Percentiles rank a stretch among this genome's conserved stretches.
These are phyloP conservation scores for Gadopsis marmoratus DNA, from an alignment of 2,797 vertebrate species.

Conservation along the genomic window DNA sequence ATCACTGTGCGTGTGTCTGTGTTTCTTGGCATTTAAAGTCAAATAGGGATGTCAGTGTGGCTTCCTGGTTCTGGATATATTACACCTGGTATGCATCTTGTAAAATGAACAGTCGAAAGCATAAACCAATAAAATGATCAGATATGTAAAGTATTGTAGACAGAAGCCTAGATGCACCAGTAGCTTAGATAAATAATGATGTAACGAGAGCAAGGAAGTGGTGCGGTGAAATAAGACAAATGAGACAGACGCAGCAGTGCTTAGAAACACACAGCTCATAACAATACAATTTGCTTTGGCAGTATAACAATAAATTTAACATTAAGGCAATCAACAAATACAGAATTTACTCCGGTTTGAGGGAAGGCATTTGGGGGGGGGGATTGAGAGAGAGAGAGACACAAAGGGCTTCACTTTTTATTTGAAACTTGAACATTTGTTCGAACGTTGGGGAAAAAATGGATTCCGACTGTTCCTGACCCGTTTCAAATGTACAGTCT, in stretches of 20 bases:
- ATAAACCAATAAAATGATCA: conserved; percentile 32
- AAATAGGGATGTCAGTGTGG: conserved; percentile 7
- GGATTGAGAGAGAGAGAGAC: too few species aligned
- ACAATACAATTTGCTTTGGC: conserved; percentile 6
- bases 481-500: background rate
- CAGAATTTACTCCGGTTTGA: too few species aligned
- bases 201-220: background rate
- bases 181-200: conserved; percentile 15
- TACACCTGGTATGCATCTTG: conserved; percentile 27
- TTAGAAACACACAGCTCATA: conserved; percentile 23
- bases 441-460: too few species aligned
- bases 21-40: conserved; percentile 18
- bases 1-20: conserved; percentile 23
- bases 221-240: conserved; percentile 8
- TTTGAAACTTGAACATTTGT: too few species aligned
- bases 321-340: background rate
- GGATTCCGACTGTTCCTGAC: too few species aligned
- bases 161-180: background rate
- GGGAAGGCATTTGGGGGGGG: too few species aligned
- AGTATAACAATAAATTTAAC: conserved; percentile 23
- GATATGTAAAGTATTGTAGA: conserved; percentile 35
- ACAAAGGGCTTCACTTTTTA: too few species aligned
- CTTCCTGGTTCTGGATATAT: conserved; percentile 5
- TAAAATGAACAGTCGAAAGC: conserved; percentile 26
- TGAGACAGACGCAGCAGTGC: conserved; percentile 8